Evolutionary conservation across 2,888 invertebrate genomes (phyloP).

Genomic region (Flexamia atlantica): DNA sequence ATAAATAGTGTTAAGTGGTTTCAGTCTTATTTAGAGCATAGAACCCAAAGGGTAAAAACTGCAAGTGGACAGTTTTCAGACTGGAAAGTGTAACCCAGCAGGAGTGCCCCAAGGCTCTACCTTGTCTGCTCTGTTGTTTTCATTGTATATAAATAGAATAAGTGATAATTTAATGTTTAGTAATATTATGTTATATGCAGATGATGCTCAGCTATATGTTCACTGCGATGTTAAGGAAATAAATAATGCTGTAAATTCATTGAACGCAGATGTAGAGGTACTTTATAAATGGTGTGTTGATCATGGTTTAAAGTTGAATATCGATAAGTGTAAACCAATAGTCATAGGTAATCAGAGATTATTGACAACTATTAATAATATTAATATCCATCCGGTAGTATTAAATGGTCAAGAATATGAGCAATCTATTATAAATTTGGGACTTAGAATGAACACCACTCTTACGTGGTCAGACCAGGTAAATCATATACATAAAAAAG

Average conservation of each 20-base stretch:
- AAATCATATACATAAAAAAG: slow-evolving; percentile 10
- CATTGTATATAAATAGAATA: not conserved
- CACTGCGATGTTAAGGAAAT: not conserved
- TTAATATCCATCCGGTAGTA: not conserved
- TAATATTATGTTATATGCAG: not conserved
- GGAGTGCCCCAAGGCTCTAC: slow-evolving; percentile 13
- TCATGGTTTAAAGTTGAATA: not conserved
- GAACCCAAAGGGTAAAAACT: not conserved
- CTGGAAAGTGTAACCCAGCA: not conserved
- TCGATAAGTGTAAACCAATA: slow-evolving; percentile 7
- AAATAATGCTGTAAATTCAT: not conserved
- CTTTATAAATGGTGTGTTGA: slow-evolving; percentile 8
- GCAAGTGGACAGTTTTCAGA: not conserved
- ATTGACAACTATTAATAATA: not conserved
- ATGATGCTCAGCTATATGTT: slow-evolving; percentile 2
- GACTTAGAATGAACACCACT: not conserved
- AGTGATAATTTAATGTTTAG: not conserved
- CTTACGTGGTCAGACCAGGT: not conserved
- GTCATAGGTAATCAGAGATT: not conserved
- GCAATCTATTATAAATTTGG: not conserved
- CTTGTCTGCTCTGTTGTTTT: not conserved
- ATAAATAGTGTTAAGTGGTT: not conserved
- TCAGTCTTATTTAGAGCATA: not conserved
- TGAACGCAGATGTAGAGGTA: not conserved
- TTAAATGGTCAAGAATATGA: not conserved